Percentiles rank a stretch among this genome's conserved stretches.
These are phyloP conservation scores for Siniperca knerii DNA, from an alignment of 2,113 vertebrate genomes.

Conservation along the genomic window DNA sequence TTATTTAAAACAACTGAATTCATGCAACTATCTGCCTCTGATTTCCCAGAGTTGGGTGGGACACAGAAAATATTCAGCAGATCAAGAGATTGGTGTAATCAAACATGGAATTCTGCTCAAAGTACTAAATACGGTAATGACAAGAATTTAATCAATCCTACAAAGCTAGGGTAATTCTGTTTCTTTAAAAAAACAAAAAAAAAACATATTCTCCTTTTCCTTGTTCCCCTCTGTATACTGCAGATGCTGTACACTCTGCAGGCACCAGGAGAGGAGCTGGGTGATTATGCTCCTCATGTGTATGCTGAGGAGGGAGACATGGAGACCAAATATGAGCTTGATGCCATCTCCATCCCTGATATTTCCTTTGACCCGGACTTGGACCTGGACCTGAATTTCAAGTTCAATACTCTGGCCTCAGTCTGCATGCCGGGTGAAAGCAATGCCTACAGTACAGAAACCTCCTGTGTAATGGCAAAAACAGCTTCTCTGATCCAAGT, in stretches of 20 bases:
- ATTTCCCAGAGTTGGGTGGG: slow-evolving; percentile 13
- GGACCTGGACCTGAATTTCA: slow-evolving; percentile 49
- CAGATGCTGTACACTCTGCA: slow-evolving; percentile 45
- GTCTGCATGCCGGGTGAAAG: slow-evolving; percentile 52
- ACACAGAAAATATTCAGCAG: not conserved
- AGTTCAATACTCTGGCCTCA: slow-evolving; percentile 62
- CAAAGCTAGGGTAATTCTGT: not conserved
- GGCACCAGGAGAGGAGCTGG: slow-evolving; percentile 36
- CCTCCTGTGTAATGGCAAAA: not conserved
- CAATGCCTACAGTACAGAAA: not conserved
- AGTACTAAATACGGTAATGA: slow-evolving; percentile 22
- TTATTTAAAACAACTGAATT: not conserved
- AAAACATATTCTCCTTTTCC: not conserved
- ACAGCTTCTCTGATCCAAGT: not conserved
- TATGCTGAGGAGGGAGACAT: slow-evolving; percentile 72
- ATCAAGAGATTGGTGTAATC: not conserved
- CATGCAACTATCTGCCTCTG: slow-evolving; percentile 12
- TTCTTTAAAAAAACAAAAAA: not conserved
- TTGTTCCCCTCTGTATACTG: not conserved
- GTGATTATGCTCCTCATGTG: slow-evolving; percentile 58
- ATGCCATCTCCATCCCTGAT: slow-evolving; percentile 72
- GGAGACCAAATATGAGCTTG: slow-evolving; percentile 31
- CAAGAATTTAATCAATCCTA: not conserved
- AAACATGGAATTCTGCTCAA: not conserved
- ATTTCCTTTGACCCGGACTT: slow-evolving; percentile 60